Percentiles rank a stretch among this genome's conserved stretches.
Conservation (phyloP, 35 echinoderm and acorn worm genomes). For the Apostichopus japonicus region DNA sequence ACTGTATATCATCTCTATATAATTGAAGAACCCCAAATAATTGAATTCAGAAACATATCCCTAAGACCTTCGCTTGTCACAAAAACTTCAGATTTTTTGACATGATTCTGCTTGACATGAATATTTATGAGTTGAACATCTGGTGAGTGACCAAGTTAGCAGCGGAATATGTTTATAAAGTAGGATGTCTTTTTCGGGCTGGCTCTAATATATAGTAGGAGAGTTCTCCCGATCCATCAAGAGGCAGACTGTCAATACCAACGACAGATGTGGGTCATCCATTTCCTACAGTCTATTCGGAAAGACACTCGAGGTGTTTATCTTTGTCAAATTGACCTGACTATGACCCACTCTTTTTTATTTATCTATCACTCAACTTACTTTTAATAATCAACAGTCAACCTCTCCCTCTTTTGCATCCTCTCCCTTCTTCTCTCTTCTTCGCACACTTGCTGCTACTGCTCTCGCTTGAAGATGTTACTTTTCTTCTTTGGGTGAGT, state of each 20-base stretch:
- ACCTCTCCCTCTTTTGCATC: not conserved
- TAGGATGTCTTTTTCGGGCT: not conserved
- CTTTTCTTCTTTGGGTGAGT: too few species aligned
- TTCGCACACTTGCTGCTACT: too few species aligned
- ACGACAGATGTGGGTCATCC: not conserved
- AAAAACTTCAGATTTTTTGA: not conserved
- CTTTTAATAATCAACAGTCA: not conserved
- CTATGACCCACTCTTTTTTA: not conserved
- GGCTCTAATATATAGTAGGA: not conserved
- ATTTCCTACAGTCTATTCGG: not conserved
- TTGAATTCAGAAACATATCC: not conserved
- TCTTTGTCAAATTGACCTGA: not conserved
- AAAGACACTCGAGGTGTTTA: not conserved
- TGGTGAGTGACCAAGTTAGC: not conserved
- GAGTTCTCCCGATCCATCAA: not conserved
- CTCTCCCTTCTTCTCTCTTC: too few species aligned
- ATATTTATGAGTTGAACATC: not conserved
- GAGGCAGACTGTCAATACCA: not conserved
- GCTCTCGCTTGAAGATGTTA: too few species aligned
- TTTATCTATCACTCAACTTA: not conserved
- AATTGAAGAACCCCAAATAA: not conserved
- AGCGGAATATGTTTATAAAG: not conserved
- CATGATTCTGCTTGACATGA: not conserved
- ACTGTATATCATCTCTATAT: not conserved
- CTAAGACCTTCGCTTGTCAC: not conserved